These are phyloP conservation scores for Drosophila takahashii DNA, from an alignment of 1,140 invertebrate species.

Conservation along the genomic window DNA sequence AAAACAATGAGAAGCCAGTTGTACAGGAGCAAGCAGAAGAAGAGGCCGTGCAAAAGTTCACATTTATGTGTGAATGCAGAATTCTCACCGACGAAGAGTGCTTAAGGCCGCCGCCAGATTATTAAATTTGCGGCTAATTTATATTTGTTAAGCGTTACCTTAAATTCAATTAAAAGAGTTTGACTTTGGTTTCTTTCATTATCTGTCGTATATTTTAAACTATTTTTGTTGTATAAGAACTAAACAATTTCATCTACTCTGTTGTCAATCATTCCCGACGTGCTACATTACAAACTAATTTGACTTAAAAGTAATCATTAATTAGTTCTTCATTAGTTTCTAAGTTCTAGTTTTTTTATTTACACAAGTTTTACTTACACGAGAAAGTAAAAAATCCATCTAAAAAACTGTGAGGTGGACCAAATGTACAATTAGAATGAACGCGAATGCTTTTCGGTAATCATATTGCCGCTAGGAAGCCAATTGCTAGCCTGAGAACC, in stretches of 20 bases:
- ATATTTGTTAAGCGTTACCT: no score
- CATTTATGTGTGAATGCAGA: not conserved
- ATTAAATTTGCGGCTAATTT: no score
- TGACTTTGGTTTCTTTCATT: not conserved
- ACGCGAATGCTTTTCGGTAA: slow-evolving; percentile 12
- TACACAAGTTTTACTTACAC: slow-evolving; percentile 69
- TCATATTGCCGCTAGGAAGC: slow-evolving; percentile 52
- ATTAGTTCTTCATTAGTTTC: slow-evolving; percentile 21
- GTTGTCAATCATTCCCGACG: slow-evolving; percentile 27
- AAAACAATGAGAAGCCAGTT: not conserved
- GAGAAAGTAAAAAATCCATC: slow-evolving; percentile 64
- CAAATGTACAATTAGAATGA: slow-evolving; percentile 38
- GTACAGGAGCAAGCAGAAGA: not conserved
- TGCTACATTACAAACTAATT: slow-evolving; percentile 40
- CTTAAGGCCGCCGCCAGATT: no score
- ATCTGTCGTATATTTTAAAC: slow-evolving; percentile 60
- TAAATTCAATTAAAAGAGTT: not conserved
- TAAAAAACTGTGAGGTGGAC: slow-evolving; percentile 48
- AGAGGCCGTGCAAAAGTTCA: not conserved
- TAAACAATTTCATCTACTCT: slow-evolving; percentile 69
- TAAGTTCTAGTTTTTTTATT: slow-evolving; percentile 54
- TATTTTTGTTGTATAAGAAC: slow-evolving; percentile 47
- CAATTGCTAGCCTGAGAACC: slow-evolving; percentile 41
- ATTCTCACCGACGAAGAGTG: not conserved
- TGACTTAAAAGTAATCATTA: slow-evolving; percentile 50